These are phyloP conservation scores for Propithecus coquereli DNA, from an alignment of 2,113 vertebrate species.

Conservation along the genomic window DNA sequence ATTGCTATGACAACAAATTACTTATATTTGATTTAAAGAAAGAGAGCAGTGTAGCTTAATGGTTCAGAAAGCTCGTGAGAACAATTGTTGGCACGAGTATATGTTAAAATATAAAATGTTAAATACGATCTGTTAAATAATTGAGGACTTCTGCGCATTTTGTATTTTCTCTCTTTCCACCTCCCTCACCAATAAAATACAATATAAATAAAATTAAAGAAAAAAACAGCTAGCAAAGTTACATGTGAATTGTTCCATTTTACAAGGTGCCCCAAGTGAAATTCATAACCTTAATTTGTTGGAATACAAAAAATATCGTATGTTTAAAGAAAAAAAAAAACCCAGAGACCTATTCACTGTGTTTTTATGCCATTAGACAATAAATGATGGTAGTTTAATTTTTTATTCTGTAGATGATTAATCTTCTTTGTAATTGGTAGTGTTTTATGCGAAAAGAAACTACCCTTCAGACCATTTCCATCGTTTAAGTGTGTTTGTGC, in stretches of 20 bases:
- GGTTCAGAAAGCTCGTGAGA: conserved; percentile 60
- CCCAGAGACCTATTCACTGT: not conserved
- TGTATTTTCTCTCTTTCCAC: not conserved
- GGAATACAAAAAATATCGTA: not conserved
- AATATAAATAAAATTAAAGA: conserved; percentile 19
- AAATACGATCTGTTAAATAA: conserved; percentile 66
- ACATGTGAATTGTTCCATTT: not conserved
- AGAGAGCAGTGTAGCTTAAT: conserved; percentile 30
- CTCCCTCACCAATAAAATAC: conserved; percentile 18
- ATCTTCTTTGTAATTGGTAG: conserved; percentile 19
- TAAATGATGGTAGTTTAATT: conserved; percentile 22
- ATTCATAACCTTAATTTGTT: conserved; percentile 24
- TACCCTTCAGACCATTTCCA: conserved; percentile 4
- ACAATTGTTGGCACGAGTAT: conserved; percentile 44
- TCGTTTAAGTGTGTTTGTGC: not conserved
- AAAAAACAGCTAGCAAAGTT: not conserved
- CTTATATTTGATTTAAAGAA: conserved; percentile 74
- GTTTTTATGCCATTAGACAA: not conserved
- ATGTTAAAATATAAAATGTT: conserved; percentile 69
- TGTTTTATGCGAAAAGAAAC: conserved; percentile 47
- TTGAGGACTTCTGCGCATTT: conserved; percentile 21
- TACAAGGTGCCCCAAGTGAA: not conserved
- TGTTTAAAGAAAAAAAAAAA: not conserved
- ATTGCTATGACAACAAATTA: conserved; percentile 75
- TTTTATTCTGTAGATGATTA: conserved; percentile 41